Percentiles rank a stretch among this genome's conserved stretches.
These are phyloP conservation scores for Bombus waltoni DNA, from an alignment of 1,140 invertebrate species.

Conservation along the genomic window DNA sequence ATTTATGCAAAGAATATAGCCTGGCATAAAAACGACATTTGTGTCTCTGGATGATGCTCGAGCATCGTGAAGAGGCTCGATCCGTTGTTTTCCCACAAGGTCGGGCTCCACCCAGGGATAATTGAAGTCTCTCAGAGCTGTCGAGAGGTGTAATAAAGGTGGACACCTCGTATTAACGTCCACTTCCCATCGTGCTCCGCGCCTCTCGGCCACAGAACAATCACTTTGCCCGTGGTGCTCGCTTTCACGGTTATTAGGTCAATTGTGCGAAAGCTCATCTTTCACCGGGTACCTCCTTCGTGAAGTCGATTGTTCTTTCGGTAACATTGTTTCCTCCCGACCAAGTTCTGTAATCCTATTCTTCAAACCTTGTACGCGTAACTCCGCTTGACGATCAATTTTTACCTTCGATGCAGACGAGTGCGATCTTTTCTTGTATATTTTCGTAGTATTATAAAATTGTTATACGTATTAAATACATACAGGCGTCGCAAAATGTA, in stretches of 20 bases:
- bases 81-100: constrained; percentile 54
- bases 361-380: not conserved
- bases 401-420: no score
- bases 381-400: not conserved
- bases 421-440: not conserved
- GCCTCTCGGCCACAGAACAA: constrained; percentile 36
- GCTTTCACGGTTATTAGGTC: constrained; percentile 65
- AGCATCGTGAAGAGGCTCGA: constrained; percentile 13
- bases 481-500: no score
- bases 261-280: constrained; percentile 60
- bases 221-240: constrained; percentile 42
- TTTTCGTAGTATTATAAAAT: not conserved
- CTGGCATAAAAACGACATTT: not conserved
- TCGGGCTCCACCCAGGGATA: constrained; percentile 48
- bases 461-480: not conserved
- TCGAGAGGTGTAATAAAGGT: constrained; percentile 61
- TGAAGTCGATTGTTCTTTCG: constrained; percentile 15
- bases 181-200: constrained; percentile 43
- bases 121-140: constrained; percentile 48
- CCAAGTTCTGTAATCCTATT: not conserved
- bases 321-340: not conserved
- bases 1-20: not conserved
- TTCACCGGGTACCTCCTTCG: not conserved
- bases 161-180: constrained; percentile 61
- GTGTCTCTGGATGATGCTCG: not conserved